Conservation (phyloP, 2,888 invertebrate genomes). For the Nomada fucata region DNA sequence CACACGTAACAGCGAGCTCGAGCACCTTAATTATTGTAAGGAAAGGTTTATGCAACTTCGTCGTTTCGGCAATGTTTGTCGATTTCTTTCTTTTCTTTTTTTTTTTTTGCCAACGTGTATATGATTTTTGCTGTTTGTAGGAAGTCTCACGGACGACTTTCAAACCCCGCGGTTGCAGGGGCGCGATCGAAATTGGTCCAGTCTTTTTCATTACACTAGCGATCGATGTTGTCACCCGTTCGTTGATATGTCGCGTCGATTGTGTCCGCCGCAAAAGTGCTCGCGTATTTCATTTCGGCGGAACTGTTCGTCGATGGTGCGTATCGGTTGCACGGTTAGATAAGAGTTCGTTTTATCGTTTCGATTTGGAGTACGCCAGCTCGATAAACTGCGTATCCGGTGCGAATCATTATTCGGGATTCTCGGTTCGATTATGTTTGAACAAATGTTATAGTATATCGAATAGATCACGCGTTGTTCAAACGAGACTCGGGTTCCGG, state of each 20-base stretch:
- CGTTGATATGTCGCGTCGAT: background rate
- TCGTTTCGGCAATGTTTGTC: slow-evolving; percentile 1
- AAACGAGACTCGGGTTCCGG: no score
- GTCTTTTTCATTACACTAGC: slow-evolving; percentile 2
- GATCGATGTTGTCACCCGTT: background rate
- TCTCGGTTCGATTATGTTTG: no score
- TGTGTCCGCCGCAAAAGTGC: slow-evolving; percentile 35
- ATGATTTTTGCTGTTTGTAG: slow-evolving; percentile 35
- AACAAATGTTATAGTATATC: no score
- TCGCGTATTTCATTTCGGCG: slow-evolving; percentile 16
- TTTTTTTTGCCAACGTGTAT: background rate
- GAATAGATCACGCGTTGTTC: no score
- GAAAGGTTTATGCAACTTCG: slow-evolving; percentile 54
- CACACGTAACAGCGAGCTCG: slow-evolving; percentile 40
- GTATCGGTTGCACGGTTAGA: background rate
- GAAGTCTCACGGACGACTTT: slow-evolving; percentile 36
- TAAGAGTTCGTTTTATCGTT: background rate
- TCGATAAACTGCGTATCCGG: no score
- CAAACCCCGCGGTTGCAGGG: no score
- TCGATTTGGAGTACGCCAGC: background rate
- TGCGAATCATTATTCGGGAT: no score
- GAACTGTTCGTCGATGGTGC: background rate
- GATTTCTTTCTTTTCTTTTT: background rate
- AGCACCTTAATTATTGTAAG: slow-evolving; percentile 44
- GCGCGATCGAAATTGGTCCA: no score